These are phyloP conservation scores for Drosophila hamatofila DNA, from an alignment of 2,888 invertebrate species.

Conservation along the genomic window DNA sequence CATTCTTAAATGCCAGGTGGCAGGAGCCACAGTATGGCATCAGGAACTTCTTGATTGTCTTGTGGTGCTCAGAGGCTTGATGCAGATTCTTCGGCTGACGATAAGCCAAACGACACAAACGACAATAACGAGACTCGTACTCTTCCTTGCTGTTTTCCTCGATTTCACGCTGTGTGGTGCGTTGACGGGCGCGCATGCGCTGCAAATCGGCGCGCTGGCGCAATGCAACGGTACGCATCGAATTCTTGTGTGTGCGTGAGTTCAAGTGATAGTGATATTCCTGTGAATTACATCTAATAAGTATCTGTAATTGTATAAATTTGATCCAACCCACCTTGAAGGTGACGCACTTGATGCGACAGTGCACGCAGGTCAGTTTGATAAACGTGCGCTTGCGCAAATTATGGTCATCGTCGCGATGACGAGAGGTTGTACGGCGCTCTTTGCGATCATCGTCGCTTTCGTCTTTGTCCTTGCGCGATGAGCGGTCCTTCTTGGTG, in stretches of 20 bases:
- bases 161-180: slow-evolving; percentile 91
- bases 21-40: slow-evolving; percentile 93
- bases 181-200: slow-evolving; percentile 92
- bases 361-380: slow-evolving; percentile 91
- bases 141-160: slow-evolving; percentile 89
- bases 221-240: slow-evolving; percentile 90
- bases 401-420: slow-evolving; percentile 77
- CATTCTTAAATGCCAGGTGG: slow-evolving; percentile 91
- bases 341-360: slow-evolving; percentile 90
- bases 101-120: slow-evolving; percentile 91
- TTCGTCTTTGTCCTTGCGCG: slow-evolving; percentile 81
- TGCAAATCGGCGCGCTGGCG: slow-evolving; percentile 91
- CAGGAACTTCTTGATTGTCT: slow-evolving; percentile 93
- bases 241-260: slow-evolving; percentile 89
- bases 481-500: slow-evolving; percentile 72
- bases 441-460: slow-evolving; percentile 82
- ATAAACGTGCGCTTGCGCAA: slow-evolving; percentile 86
- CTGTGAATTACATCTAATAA: slow-evolving; percentile 80
- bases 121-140: slow-evolving; percentile 89
- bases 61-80: slow-evolving; percentile 92
- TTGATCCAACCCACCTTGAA: slow-evolving; percentile 87
- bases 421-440: slow-evolving; percentile 63
- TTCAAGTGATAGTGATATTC: slow-evolving; percentile 91
- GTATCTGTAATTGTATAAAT: not conserved
- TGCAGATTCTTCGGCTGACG: slow-evolving; percentile 91